These are phyloP conservation scores for Knipowitschia caucasica DNA, from an alignment of 2,797 vertebrate genomes.

Conservation along the genomic window DNA sequence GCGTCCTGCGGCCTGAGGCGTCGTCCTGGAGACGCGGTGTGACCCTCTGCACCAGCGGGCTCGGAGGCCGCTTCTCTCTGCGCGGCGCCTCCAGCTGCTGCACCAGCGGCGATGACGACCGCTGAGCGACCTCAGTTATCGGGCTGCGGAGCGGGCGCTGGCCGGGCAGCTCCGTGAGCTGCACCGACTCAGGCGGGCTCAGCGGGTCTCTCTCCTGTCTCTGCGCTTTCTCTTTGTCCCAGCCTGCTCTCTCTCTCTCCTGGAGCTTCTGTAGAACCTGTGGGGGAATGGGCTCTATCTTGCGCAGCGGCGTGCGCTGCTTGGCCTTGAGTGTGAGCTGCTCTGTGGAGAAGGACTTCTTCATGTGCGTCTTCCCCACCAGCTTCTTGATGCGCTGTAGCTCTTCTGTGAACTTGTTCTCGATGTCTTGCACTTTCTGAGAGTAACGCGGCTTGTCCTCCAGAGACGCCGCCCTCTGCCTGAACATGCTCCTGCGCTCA, in stretches of 20 bases:
- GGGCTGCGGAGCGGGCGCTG: conserved; percentile 69
- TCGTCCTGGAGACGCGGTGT: conserved; percentile 66
- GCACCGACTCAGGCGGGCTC: conserved; percentile 71
- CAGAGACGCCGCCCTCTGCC: conserved; percentile 89
- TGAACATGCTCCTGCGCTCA: conserved; percentile 83
- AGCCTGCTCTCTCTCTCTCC: conserved; percentile 75
- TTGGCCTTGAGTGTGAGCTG: conserved; percentile 72
- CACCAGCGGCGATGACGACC: conserved; percentile 65
- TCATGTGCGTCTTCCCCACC: conserved; percentile 90
- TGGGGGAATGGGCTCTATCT: conserved; percentile 78
- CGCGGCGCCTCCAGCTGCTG: conserved; percentile 60
- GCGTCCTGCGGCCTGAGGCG: conserved; percentile 58
- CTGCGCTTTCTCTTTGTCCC: conserved; percentile 67
- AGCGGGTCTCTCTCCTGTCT: conserved; percentile 53
- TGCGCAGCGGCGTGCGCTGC: conserved; percentile 72
- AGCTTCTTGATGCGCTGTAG: conserved; percentile 91
- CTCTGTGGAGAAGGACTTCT: conserved; percentile 86
- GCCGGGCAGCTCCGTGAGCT: conserved; percentile 73
- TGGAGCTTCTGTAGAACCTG: conserved; percentile 80
- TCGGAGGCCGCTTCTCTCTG: conserved; percentile 72
- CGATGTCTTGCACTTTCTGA: conserved; percentile 87
- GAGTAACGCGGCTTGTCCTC: conserved; percentile 88
- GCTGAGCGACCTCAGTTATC: conserved; percentile 65
- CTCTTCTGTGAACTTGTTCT: conserved; percentile 92
- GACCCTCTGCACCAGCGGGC: conserved; percentile 75